Evolutionary conservation across 2,888 invertebrate species (phyloP).

Genomic region (Tachina fera): DNA sequence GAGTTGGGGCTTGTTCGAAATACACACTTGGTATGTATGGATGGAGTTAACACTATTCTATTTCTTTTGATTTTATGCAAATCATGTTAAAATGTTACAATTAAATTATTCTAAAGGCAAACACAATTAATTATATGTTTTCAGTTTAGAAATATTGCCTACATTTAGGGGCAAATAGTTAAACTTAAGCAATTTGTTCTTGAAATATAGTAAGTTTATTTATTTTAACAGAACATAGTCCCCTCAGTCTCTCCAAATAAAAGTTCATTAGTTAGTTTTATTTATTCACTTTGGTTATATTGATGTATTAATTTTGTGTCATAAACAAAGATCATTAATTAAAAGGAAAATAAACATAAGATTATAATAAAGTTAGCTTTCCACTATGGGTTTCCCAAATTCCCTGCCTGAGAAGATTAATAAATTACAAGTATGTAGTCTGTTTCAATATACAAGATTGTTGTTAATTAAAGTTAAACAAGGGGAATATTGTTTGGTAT

Average conservation of each 20-base stretch:
- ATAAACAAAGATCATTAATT: slow-evolving; percentile 36
- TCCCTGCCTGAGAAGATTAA: background rate
- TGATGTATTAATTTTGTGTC: slow-evolving; percentile 9
- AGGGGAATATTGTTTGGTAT: background rate
- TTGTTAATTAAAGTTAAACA: slow-evolving; percentile 34
- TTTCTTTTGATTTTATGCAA: background rate
- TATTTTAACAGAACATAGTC: background rate
- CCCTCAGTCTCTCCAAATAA: background rate
- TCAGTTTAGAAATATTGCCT: slow-evolving; percentile 7
- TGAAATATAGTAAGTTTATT: background rate
- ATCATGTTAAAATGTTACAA: background rate
- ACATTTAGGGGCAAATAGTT: background rate
- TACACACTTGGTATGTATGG: background rate
- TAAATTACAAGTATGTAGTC: slow-evolving; percentile 15
- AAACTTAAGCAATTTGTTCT: background rate
- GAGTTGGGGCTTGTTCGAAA: background rate
- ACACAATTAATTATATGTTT: background rate
- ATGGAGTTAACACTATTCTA: background rate
- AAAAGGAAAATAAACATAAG: background rate
- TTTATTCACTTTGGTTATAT: background rate
- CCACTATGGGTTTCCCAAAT: background rate
- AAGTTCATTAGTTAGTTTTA: background rate
- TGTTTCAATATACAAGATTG: slow-evolving; percentile 23
- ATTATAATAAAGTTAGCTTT: background rate
- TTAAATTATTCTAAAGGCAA: background rate